phyloP scores from a whole-genome alignment of 2,113 vertebrate species.

The Chrysemys picta region DNA sequence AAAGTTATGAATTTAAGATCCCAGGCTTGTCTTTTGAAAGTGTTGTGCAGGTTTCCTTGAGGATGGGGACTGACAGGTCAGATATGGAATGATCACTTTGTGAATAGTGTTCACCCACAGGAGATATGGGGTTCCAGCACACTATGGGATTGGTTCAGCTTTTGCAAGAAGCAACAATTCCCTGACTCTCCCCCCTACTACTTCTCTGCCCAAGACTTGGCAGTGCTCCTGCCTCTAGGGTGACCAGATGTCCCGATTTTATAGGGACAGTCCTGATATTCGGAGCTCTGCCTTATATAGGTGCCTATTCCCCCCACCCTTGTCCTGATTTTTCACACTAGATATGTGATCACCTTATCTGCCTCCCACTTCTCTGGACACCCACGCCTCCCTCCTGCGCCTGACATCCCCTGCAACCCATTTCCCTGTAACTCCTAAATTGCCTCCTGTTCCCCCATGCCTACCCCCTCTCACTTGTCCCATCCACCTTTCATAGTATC shows the following conservation, averaged over 20 bases:
- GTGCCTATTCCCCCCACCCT: too few species aligned
- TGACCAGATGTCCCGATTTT: too few species aligned
- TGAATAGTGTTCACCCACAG: background rate
- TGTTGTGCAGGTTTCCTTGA: background rate
- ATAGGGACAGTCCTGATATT: too few species aligned
- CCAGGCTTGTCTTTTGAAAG: background rate
- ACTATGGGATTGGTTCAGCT: background rate
- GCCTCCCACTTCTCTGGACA: background rate
- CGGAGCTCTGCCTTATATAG: too few species aligned
- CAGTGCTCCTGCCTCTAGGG: background rate
- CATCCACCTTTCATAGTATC: background rate
- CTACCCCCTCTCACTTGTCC: too few species aligned
- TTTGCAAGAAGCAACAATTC: background rate
- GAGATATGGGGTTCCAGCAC: background rate
- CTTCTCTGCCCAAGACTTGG: background rate
- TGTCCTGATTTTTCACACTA: too few species aligned
- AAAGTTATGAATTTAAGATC: background rate
- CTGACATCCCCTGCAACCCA: background rate
- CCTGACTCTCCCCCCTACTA: background rate
- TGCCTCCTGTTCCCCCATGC: too few species aligned
- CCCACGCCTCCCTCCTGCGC: background rate
- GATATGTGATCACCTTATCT: background rate
- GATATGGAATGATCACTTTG: background rate
- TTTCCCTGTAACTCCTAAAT: too few species aligned
- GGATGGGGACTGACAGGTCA: background rate